Base-by-base conservation (phyloP, 2,888 invertebrate genomes). In the Abscondita cerata region DNA sequence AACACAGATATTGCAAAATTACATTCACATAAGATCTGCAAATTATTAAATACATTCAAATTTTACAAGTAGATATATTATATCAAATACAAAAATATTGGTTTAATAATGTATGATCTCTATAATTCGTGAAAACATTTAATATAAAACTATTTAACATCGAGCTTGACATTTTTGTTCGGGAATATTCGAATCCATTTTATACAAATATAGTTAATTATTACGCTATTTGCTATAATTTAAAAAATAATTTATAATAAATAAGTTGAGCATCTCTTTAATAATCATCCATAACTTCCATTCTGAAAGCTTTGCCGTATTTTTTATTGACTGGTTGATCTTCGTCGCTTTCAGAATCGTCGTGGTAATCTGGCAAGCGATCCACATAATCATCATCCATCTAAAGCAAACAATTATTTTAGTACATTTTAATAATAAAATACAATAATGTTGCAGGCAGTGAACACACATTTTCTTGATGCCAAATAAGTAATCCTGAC, bases 281-380 rank as follows among this genome's bases (percentile, higher is more conserved):
- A 55, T 65, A 65, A 62, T 62, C 74, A 64, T 78, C 76, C 68
- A 77, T 69, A 50, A 78, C 76, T 70, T 80, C 77, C 78, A 80
- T 79, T 64, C 76, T 76, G 72, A 79, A 79, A 67, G 74, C 73
- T 69, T 76, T 75, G 44, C 75, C 74, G 62, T 75, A 68, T 64
- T 70, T 69, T 58, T 69, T 69, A 59, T 69, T 71, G 53, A 72
- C 67, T 41, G 69, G 70, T 36, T 70, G 68, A 62, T 69, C 73
- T 46, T 71, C 76, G 60, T 80, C 76, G 48, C 75, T 75, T 63
- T 75, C 74, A 51, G 75, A 18, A 51, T 48, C 76, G 68, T 76
- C 76, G 65, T 75, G 76, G 71, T 78, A 78, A 56, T 72, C 73
- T 52, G 75, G 73, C 61, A 79, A 71, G 59, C 72, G 73, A 70